Conservation (phyloP, 1,140 invertebrate species). For the Drosophila sproati region DNA sequence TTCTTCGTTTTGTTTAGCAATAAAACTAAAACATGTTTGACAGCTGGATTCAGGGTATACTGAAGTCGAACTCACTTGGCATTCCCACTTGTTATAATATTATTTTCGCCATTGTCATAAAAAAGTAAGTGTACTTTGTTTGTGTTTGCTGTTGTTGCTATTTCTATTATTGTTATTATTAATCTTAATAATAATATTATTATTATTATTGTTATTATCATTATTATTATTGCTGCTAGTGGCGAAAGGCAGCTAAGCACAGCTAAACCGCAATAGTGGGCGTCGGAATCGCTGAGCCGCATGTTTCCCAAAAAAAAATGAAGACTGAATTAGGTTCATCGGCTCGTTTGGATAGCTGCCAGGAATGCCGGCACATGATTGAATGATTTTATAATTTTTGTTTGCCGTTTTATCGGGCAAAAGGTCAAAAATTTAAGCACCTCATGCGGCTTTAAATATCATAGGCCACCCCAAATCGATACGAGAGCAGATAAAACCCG, state of each 20-base stretch:
- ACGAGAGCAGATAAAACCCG: not conserved
- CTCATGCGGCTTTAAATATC: constrained; percentile 47
- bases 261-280: constrained; percentile 51
- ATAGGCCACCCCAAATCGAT: not conserved
- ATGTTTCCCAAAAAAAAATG: constrained; percentile 32
- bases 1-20: no score
- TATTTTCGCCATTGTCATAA: constrained; percentile 75
- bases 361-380: constrained; percentile 64
- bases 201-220: not conserved
- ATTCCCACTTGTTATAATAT: constrained; percentile 49
- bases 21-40: no score
- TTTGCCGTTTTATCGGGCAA: constrained; percentile 66
- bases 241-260: constrained; percentile 6
- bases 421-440: constrained; percentile 66
- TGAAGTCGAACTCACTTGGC: no score
- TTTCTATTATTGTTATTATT: constrained; percentile 19
- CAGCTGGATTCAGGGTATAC: no score
- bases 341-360: constrained; percentile 9
- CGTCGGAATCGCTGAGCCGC: constrained; percentile 62
- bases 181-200: constrained; percentile 15
- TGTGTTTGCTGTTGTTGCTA: constrained; percentile 25
- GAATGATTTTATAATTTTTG: constrained; percentile 70
- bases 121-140: constrained; percentile 66
- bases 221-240: no score
- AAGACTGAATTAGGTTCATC: constrained; percentile 1